These are phyloP conservation scores for Porphyrio hochstetteri DNA, from an alignment of 2,113 vertebrate genomes.

Conservation along the genomic window DNA sequence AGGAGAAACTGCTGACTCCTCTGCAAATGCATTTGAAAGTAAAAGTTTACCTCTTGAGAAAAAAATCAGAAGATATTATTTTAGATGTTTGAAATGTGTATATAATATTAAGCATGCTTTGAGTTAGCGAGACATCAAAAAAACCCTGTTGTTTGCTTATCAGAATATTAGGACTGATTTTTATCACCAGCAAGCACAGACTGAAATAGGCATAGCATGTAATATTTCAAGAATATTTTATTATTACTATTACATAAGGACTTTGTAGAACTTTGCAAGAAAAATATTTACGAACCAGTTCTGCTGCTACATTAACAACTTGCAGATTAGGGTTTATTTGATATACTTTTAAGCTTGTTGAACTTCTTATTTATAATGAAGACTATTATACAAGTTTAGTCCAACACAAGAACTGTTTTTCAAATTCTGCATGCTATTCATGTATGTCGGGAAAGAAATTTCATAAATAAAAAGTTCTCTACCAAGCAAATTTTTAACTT, in stretches of 20 bases:
- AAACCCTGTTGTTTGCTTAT: too few species aligned
- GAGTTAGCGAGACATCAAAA: too few species aligned
- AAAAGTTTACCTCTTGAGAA: not conserved
- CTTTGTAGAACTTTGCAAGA: too few species aligned
- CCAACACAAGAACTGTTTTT: not conserved
- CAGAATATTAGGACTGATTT: too few species aligned
- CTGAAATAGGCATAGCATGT: too few species aligned
- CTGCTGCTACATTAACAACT: not conserved
- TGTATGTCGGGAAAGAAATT: not conserved
- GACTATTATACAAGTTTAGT: not conserved
- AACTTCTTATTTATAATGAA: not conserved
- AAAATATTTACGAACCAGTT: too few species aligned
- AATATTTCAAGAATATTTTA: too few species aligned
- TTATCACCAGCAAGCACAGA: too few species aligned
- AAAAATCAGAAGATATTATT: not conserved
- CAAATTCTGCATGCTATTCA: rapidly evolving
- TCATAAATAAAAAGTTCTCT: not conserved
- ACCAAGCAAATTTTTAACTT: not conserved
- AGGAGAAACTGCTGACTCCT: not conserved
- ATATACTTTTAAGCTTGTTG: not conserved
- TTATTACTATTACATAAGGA: too few species aligned
- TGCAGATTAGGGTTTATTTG: not conserved
- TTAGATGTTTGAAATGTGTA: not conserved
- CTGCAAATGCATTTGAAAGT: not conserved
- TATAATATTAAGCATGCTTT: too few species aligned